Evolutionary conservation across 2,113 vertebrate species (phyloP), one percentile per base, ranked within the genome.

Genomic region (Malurus cyaneus): DNA sequence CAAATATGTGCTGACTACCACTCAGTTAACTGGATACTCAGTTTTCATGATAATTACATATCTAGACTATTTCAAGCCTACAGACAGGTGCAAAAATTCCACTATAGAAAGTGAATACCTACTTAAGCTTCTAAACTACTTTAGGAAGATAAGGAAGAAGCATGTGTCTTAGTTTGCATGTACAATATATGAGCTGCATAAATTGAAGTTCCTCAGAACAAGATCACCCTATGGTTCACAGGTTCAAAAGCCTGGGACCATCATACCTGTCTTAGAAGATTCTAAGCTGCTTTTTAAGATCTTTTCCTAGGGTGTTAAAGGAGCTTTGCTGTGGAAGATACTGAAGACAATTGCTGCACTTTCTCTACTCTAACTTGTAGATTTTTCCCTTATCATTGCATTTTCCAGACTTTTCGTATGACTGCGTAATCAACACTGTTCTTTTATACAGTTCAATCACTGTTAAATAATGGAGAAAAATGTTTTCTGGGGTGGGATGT

Each of bases 141-240:
- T 56, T 32, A 44, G 23, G 9, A 53, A 67, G 19, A 5, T 50
- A 14, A n/a, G 19, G 61, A 85, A 61, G 29, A 69, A 49, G 12
- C 9, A 44, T 1, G 6, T 11, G 6, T 29, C 21, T 29, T 26
- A 28, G 8, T 25, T 44, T 53, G 8, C 11, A 44, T 0, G 0
- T 61, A 28, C 7, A 69, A 12, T 49, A 25, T 28, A 25, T 39
- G 11, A 52, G 11, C 31, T 46, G 17, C 17, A 26, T 39, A 60
- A 44, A 36, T 16, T n/a, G 39, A 53, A 78, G 71, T 70, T 80
- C 31, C 36, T 7, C 34, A 50, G 20, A 86, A 66, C 9, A 44
- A 77, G 11, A 20, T 5, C 31, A 31, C 6, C 15, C 6, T 72
- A 8, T 16, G 72, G 13, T 52, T 14, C 28, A 36, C 7, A 26